A percentile compares a stretch with the other conserved stretches of the same genome.
Conservation (phyloP, 2,113 vertebrate species). For the Corythoichthys haematopterus region DNA sequence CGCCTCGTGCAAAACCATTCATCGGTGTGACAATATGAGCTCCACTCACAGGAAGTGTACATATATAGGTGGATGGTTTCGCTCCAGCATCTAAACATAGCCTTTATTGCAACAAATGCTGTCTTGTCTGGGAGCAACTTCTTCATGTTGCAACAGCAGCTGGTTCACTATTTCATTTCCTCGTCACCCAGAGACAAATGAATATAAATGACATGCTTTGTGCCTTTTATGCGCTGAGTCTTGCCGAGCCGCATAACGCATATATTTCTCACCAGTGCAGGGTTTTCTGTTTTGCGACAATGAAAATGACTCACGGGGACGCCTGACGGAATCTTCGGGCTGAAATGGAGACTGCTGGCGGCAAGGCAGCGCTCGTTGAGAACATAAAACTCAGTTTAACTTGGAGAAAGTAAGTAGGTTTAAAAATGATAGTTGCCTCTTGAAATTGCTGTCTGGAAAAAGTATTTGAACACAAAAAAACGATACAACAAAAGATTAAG, state of each 20-base stretch:
- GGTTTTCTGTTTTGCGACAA: constrained; percentile 46
- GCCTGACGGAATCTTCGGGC: constrained; percentile 27
- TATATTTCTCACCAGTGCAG: constrained; percentile 55
- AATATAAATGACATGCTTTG: constrained; percentile 71
- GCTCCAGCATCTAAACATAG: constrained; percentile 53
- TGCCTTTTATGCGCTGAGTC: constrained; percentile 59
- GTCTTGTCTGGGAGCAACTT: constrained; percentile 62
- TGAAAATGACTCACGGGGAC: constrained; percentile 37
- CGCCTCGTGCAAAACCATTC: constrained; percentile 45
- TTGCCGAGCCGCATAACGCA: constrained; percentile 59
- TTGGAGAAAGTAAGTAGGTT: neutral
- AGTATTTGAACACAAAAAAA: no score
- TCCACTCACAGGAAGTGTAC: constrained; percentile 43
- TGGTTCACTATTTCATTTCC: constrained; percentile 62
- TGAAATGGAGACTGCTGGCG: neutral
- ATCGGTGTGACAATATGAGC: constrained; percentile 59
- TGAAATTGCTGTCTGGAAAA: neutral
- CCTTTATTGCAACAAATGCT: constrained; percentile 44
- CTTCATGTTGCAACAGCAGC: constrained; percentile 67
- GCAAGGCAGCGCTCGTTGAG: neutral
- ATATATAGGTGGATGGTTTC: constrained; percentile 9
- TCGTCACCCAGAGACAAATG: constrained; percentile 70
- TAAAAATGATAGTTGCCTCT: neutral
- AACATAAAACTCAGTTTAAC: neutral
- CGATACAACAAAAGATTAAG: no score